phyloP scores from a whole-genome alignment of 2,797 vertebrate species.

The Mionectes olivaceus region DNA sequence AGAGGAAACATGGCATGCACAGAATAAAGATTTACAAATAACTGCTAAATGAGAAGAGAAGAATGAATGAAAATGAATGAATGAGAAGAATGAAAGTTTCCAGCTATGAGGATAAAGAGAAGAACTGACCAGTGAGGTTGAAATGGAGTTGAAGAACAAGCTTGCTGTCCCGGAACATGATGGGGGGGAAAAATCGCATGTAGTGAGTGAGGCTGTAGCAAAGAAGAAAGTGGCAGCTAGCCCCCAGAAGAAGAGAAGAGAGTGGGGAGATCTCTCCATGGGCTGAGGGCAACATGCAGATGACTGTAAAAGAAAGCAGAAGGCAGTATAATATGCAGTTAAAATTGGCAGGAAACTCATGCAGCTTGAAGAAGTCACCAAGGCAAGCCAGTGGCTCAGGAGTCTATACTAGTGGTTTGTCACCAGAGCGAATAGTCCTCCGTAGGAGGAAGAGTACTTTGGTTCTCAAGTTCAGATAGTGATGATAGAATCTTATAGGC shows the following conservation, averaged over 20 bases:
- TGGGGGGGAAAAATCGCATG: neutral
- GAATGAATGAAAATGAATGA: slow-evolving; percentile 70
- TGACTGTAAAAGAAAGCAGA: neutral
- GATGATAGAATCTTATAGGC: neutral
- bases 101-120: slow-evolving; percentile 56
- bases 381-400: neutral
- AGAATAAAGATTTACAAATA: slow-evolving; percentile 54
- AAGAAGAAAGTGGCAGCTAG: slow-evolving; percentile 40
- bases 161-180: neutral
- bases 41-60: slow-evolving; percentile 69
- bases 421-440: neutral
- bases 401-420: neutral
- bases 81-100: slow-evolving; percentile 73
- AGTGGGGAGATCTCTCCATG: neutral
- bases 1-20: slow-evolving; percentile 62
- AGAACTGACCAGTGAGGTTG: slow-evolving; percentile 66
- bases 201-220: slow-evolving; percentile 6
- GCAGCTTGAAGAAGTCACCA: neutral
- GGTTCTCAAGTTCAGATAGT: neutral
- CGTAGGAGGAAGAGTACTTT: neutral
- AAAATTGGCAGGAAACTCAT: neutral
- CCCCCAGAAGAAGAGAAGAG: slow-evolving; percentile 22
- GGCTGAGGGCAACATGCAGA: neutral
- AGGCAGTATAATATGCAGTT: neutral
- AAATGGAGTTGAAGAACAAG: slow-evolving; percentile 62